Conservation (phyloP, 2,797 vertebrate genomes). For the Acanthis flammea region DNA sequence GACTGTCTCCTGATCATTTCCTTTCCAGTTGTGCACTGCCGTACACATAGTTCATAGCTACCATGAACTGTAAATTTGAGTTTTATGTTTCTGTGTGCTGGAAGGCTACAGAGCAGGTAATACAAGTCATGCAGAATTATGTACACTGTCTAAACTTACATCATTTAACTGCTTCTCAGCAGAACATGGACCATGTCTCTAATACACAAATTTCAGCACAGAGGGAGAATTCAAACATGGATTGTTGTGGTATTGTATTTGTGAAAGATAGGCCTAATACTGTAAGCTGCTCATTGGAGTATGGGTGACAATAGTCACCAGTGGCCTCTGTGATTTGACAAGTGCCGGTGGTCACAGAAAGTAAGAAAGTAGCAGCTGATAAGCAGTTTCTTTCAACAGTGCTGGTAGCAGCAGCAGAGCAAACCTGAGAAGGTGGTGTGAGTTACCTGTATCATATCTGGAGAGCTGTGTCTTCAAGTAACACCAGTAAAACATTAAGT, state of each 20-base stretch:
- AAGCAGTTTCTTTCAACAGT: not conserved
- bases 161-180: not conserved
- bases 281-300: not conserved
- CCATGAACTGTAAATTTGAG: not conserved
- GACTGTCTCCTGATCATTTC: not conserved
- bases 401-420: not conserved
- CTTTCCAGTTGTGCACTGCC: not conserved
- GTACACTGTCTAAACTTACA: not conserved
- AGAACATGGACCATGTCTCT: not conserved
- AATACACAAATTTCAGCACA: not conserved
- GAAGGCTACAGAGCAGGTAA: not conserved
- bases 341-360: not conserved
- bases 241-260: not conserved
- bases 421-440: not conserved
- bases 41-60: not conserved
- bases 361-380: not conserved
- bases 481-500: not conserved
- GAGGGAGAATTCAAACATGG: not conserved
- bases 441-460: not conserved
- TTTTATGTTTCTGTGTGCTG: not conserved
- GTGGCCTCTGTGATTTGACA: not conserved
- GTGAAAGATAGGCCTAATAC: not conserved
- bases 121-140: not conserved
- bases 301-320: not conserved
- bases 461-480: not conserved